Evolutionary conservation across 2,888 invertebrate species (phyloP).

Genomic region (Leptinotarsa tumamoca): DNA sequence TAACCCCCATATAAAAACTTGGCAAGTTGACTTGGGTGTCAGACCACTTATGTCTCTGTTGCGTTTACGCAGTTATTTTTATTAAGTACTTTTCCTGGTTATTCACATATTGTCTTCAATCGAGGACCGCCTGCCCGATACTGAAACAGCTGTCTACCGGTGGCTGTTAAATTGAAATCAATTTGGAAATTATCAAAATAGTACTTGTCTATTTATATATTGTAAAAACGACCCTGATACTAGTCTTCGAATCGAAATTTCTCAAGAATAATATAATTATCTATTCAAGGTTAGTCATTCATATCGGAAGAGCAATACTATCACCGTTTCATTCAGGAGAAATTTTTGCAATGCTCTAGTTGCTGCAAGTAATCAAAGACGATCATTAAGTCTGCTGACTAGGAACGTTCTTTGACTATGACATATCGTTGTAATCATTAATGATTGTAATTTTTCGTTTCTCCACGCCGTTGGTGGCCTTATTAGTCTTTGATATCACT

Average conservation of each 20-base stretch:
- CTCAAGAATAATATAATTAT: background rate
- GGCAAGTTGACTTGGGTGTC: no score
- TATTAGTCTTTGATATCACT: background rate
- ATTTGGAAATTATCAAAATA: no score
- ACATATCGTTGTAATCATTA: conserved; percentile 8
- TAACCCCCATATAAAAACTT: no score
- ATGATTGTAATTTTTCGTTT: conserved; percentile 21
- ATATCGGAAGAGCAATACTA: conserved; percentile 10
- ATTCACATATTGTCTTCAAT: no score
- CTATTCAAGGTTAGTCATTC: conserved; percentile 1
- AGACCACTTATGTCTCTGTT: no score
- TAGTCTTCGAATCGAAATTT: background rate
- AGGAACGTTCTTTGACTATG: conserved; percentile 3
- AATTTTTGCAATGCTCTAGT: conserved; percentile 41
- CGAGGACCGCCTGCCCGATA: no score
- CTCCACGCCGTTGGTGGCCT: conserved; percentile 22
- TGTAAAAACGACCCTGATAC: no score
- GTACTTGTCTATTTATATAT: no score
- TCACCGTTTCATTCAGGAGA: conserved; percentile 27
- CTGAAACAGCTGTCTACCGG: no score
- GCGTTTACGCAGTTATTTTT: no score
- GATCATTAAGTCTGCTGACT: conserved; percentile 35
- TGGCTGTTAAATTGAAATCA: no score
- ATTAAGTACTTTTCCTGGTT: no score
- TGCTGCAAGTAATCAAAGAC: conserved; percentile 36